phyloP scores from a whole-genome alignment of 2,888 invertebrate species.

The Oscheius sp. region DNA sequence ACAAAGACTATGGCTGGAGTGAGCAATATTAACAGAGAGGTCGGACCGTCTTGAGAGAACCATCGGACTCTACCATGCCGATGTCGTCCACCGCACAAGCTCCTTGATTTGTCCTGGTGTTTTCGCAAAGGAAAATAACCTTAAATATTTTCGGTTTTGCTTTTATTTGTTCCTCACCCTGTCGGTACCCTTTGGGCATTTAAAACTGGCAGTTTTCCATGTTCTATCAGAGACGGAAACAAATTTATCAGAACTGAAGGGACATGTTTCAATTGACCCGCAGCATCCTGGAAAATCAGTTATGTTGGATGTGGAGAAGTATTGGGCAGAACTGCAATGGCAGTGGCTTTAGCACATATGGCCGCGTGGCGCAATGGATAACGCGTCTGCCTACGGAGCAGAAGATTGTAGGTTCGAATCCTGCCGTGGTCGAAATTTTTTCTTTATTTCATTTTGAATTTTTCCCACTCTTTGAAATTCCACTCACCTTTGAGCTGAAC shows the following conservation, averaged over 20 bases:
- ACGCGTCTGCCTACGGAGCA: slow-evolving; percentile 71
- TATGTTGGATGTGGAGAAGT: background rate
- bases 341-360: background rate
- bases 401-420: slow-evolving; percentile 71
- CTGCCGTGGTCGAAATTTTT: slow-evolving; percentile 57
- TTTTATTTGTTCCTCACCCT: slow-evolving; percentile 47
- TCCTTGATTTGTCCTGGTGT: slow-evolving; percentile 69
- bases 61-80: slow-evolving; percentile 60
- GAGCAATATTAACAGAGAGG: slow-evolving; percentile 55
- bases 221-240: slow-evolving; percentile 67
- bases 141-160: slow-evolving; percentile 50
- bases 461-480: background rate
- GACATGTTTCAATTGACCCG: slow-evolving; percentile 53
- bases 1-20: slow-evolving; percentile 26
- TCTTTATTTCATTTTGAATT: background rate
- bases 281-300: slow-evolving; percentile 51
- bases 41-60: slow-evolving; percentile 49
- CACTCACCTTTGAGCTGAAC: slow-evolving; percentile 65
- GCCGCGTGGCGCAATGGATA: slow-evolving; percentile 59
- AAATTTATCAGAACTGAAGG: slow-evolving; percentile 67
- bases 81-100: slow-evolving; percentile 69
- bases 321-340: background rate
- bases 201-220: slow-evolving; percentile 67
- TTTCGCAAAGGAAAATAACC: slow-evolving; percentile 69
- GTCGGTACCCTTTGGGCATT: slow-evolving; percentile 66